A percentile compares a stretch with the other conserved stretches of the same genome.
Conservation (phyloP, 2,888 invertebrate species). For the Phrixothrix hirtus region DNA sequence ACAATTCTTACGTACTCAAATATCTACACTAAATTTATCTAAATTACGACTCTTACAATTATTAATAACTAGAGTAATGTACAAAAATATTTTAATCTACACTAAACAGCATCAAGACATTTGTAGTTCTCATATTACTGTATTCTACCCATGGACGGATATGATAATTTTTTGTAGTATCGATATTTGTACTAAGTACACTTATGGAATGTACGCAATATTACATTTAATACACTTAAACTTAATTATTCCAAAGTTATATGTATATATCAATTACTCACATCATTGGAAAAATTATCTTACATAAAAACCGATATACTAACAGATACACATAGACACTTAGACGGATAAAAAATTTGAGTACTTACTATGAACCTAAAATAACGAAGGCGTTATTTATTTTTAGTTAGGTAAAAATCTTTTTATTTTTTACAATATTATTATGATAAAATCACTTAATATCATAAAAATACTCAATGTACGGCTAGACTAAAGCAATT, state of each 20-base stretch:
- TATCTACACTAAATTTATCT: not conserved
- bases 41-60: not conserved
- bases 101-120: not conserved
- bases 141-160: slow-evolving; percentile 9
- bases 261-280: not conserved
- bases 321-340: not conserved
- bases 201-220: slow-evolving; percentile 1
- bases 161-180: slow-evolving; percentile 4
- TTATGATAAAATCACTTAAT: too few species aligned
- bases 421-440: too few species aligned
- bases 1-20: too few species aligned
- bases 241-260: not conserved
- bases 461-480: not conserved
- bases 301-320: too few species aligned
- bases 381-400: not conserved
- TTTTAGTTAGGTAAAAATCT: not conserved
- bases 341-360: too few species aligned
- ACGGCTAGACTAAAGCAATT: slow-evolving; percentile 5
- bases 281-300: not conserved
- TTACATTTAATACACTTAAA: not conserved
- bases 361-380: too few species aligned
- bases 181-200: slow-evolving; percentile 14
- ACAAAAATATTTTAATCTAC: slow-evolving; percentile 11
- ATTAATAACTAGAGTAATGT: slow-evolving; percentile 3
- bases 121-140: not conserved